Evolutionary conservation across 2,888 invertebrate genomes (phyloP).

Genomic region (Diaprepes abbreviatus): DNA sequence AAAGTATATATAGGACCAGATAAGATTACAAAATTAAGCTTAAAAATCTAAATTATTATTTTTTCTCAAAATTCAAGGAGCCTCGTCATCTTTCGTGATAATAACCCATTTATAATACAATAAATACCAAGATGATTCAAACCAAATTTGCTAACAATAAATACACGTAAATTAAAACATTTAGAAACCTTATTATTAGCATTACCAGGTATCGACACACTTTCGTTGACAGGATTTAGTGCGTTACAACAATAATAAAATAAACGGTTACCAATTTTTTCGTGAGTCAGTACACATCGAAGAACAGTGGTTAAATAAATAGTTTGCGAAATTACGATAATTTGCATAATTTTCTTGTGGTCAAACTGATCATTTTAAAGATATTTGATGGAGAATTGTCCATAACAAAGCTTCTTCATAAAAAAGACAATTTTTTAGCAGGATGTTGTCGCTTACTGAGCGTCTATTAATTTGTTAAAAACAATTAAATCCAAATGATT

Average conservation of each 20-base stretch:
- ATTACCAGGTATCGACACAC: slow-evolving; percentile 3
- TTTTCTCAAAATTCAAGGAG: too few relatives aligned
- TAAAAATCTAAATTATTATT: too few relatives aligned
- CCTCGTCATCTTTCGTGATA: too few relatives aligned
- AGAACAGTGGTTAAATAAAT: background rate
- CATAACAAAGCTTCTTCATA: too few relatives aligned
- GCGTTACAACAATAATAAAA: slow-evolving; percentile 5
- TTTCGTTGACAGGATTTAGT: slow-evolving; percentile 12
- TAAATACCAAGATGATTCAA: background rate
- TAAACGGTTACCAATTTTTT: background rate
- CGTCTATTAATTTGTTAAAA: too few relatives aligned
- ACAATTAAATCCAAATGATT: too few relatives aligned
- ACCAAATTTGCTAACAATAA: background rate
- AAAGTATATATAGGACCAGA: too few relatives aligned
- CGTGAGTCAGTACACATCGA: background rate
- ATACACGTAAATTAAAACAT: background rate
- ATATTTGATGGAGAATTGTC: too few relatives aligned
- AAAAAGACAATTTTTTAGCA: too few relatives aligned
- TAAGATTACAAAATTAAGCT: too few relatives aligned
- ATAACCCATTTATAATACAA: background rate
- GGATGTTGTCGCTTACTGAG: too few relatives aligned
- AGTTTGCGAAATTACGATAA: background rate
- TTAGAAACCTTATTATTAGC: background rate
- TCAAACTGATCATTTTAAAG: too few relatives aligned
- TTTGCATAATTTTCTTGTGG: background rate